phyloP scores from a whole-genome alignment of 2,888 invertebrate species.

The Catocala sponsa region DNA sequence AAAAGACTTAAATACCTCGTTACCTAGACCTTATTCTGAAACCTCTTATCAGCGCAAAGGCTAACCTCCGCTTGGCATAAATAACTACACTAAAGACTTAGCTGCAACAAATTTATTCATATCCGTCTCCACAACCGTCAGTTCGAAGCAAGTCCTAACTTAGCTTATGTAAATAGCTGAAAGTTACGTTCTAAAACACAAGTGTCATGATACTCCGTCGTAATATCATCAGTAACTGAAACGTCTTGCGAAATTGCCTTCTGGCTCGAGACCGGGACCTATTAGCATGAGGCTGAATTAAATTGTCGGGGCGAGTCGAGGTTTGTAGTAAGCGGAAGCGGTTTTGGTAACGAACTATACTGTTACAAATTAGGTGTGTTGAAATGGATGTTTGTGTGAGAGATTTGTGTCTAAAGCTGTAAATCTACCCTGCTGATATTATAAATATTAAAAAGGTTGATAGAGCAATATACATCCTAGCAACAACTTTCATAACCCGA shows the following conservation, averaged over 20 bases:
- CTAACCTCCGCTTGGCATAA: not conserved
- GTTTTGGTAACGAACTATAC: not conserved
- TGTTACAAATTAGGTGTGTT: not conserved
- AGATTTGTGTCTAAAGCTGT: no score
- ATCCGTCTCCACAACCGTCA: not conserved
- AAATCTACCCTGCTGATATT: no score
- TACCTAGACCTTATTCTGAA: no score
- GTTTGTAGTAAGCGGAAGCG: conserved; percentile 14
- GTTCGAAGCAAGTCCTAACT: conserved; percentile 2
- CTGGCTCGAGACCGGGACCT: conserved; percentile 56
- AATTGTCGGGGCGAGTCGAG: conserved; percentile 50
- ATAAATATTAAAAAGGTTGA: no score
- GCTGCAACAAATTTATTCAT: not conserved
- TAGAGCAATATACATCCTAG: no score
- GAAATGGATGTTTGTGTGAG: no score
- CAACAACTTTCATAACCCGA: no score
- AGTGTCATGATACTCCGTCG: conserved; percentile 41
- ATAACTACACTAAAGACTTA: not conserved
- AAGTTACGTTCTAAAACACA: conserved; percentile 21
- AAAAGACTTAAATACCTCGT: no score
- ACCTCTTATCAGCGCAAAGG: no score
- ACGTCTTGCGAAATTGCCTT: conserved; percentile 69
- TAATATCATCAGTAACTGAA: conserved; percentile 62
- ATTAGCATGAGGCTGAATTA: conserved; percentile 70
- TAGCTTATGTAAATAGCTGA: conserved; percentile 15